A percentile compares a stretch with the other conserved stretches of the same genome.
These are phyloP conservation scores for Neostethus bicornis DNA, from an alignment of 2,797 vertebrate genomes.

Conservation along the genomic window DNA sequence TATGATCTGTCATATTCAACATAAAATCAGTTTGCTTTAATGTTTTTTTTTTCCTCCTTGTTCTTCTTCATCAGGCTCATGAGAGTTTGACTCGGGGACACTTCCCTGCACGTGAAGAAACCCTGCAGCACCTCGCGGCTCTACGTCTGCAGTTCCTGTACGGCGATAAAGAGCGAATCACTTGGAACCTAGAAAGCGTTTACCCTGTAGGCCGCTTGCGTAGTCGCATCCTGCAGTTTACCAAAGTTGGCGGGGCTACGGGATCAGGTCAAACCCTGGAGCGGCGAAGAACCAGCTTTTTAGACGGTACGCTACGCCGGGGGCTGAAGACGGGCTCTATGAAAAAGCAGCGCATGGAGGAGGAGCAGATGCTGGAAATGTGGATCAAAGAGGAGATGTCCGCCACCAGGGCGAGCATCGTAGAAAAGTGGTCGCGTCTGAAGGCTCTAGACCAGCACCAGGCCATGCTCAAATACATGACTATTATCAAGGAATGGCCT, in stretches of 20 bases:
- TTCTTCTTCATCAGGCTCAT: conserved; percentile 80
- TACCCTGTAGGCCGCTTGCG: conserved; percentile 89
- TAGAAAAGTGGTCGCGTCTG: conserved; percentile 89
- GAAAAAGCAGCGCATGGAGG: conserved; percentile 92
- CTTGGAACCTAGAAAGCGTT: conserved; percentile 85
- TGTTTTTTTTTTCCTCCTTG: neutral
- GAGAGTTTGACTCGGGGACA: conserved; percentile 90
- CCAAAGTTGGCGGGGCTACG: conserved; percentile 78
- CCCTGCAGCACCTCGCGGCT: conserved; percentile 88
- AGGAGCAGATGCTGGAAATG: conserved; percentile 96
- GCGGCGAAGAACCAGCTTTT: conserved; percentile 88
- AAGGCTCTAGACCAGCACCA: conserved; percentile 89
- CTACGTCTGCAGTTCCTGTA: conserved; percentile 89
- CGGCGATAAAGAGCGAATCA: conserved; percentile 82
- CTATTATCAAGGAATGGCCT: conserved; percentile 89
- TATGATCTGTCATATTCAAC: neutral
- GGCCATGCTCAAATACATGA: conserved; percentile 94
- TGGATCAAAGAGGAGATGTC: conserved; percentile 95
- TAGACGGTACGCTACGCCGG: conserved; percentile 88
- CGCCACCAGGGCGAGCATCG: conserved; percentile 85
- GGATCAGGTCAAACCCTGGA: conserved; percentile 85
- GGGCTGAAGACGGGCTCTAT: conserved; percentile 89
- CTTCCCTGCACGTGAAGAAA: conserved; percentile 90
- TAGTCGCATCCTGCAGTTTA: conserved; percentile 88
- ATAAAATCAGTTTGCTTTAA: neutral